These are phyloP conservation scores for Rotaria socialis DNA, from an alignment of 2,888 invertebrate species.

Conservation along the genomic window DNA sequence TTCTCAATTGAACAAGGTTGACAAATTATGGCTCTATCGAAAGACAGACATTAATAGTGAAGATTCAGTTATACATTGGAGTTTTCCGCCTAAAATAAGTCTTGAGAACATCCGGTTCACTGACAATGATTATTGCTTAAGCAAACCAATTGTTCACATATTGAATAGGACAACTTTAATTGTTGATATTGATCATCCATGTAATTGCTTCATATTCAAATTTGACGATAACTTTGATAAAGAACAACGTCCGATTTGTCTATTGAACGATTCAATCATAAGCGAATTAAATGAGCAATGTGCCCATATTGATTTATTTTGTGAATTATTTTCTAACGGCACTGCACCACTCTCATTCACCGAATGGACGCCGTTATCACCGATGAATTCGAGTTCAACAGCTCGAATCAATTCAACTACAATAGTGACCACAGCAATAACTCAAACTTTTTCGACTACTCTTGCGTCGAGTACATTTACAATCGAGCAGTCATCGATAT, in stretches of 20 bases:
- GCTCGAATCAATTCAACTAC: no score
- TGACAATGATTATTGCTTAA: not conserved
- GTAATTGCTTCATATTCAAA: not conserved
- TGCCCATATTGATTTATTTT: not conserved
- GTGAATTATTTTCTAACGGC: not conserved
- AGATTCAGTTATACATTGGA: not conserved
- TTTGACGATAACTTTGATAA: not conserved
- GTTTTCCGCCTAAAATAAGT: not conserved
- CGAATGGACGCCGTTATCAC: not conserved
- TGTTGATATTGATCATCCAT: not conserved
- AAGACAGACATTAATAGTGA: not conserved
- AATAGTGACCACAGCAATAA: no score
- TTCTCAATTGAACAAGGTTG: not conserved
- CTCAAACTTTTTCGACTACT: no score
- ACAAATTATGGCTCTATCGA: not conserved
- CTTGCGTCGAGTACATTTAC: not conserved
- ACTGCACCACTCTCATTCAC: not conserved
- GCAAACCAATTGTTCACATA: not conserved
- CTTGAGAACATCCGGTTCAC: not conserved
- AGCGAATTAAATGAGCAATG: not conserved
- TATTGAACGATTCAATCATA: not conserved
- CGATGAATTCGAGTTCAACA: not conserved
- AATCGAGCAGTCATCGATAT: not conserved
- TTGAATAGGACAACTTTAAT: not conserved
- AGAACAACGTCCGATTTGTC: not conserved